Evolutionary conservation across 92 coral and sea anemone species (phyloP).

Genomic region (Bergia puertoricense): DNA sequence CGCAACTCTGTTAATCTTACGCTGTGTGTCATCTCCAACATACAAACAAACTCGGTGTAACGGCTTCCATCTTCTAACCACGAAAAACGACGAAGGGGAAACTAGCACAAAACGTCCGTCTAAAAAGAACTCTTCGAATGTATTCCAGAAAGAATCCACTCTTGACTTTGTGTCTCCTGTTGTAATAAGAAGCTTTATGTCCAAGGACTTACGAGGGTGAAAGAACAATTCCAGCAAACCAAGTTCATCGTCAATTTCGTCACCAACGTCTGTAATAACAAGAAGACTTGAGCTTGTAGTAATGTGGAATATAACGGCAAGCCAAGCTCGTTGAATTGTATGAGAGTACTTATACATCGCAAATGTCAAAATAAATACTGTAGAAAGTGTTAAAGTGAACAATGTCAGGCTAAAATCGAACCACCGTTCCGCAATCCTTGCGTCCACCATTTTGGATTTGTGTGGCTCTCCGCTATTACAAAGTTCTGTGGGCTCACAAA

Average conservation of each 20-base stretch:
- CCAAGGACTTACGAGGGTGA: not conserved
- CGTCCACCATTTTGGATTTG: slow-evolving; percentile 19
- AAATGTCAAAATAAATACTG: not conserved
- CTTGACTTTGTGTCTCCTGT: slow-evolving; percentile 14
- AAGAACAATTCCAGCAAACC: slow-evolving; percentile 1
- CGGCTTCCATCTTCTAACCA: not conserved
- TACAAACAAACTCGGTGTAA: not conserved
- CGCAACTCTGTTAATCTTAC: slow-evolving; percentile 3
- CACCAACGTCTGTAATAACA: slow-evolving; percentile 20
- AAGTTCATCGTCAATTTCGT: slow-evolving; percentile 22
- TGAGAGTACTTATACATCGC: not conserved
- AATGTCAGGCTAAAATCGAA: not conserved
- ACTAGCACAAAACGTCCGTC: slow-evolving; percentile 9
- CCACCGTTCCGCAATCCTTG: not conserved
- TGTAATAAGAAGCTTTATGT: slow-evolving; percentile 8
- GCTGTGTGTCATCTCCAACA: slow-evolving; percentile 23
- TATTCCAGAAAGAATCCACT: slow-evolving; percentile 13
- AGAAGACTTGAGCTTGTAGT: not conserved
- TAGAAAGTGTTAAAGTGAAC: not conserved
- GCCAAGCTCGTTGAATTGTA: not conserved
- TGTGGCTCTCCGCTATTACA: not conserved
- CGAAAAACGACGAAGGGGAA: slow-evolving; percentile 10
- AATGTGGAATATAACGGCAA: not conserved
- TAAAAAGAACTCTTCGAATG: slow-evolving; percentile 16
- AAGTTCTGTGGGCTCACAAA: slow-evolving; percentile 13